A percentile compares a stretch with the other conserved stretches of the same genome.
These are phyloP conservation scores for cattle (Bos taurus) DNA, from an alignment of 2,113 vertebrate genomes.

Conservation along the genomic window ARS-UCD2.0 NC_037331.1:19761501-19762000, in stretches of 20 bases:
- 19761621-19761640: background rate
- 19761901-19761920: conserved; percentile 39
- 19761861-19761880: background rate
- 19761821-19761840: background rate
- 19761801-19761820: conserved; percentile 41
- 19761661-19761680: background rate
- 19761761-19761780: background rate
- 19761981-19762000: conserved; percentile 41
- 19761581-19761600: background rate
- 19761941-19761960: background rate
- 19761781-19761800: conserved; percentile 18
- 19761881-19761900: conserved; percentile 12
- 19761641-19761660: background rate
- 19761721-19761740: conserved; percentile 25
- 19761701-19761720: conserved; percentile 10
- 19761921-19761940: background rate
- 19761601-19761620: background rate
- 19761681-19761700: background rate
- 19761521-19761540: background rate
- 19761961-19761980: conserved; percentile 47
- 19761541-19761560: background rate
- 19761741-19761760: background rate
- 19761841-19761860: background rate
- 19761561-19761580: background rate
- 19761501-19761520: background rate